phyloP scores from a whole-genome alignment of 64 coral and sea anemone species.

The Pocillopora damicornis region DNA sequence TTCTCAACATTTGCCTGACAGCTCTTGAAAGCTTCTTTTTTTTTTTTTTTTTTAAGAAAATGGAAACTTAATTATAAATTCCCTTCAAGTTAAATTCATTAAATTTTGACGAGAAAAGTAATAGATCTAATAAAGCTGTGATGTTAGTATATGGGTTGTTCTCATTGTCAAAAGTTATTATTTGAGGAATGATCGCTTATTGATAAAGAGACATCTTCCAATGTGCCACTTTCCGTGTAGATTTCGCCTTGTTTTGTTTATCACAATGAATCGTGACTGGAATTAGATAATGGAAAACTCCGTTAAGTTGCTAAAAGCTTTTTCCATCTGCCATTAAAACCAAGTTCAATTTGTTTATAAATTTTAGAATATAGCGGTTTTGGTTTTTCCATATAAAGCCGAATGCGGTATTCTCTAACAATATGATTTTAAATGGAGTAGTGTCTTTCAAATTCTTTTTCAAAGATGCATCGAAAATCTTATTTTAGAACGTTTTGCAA shows the following conservation, averaged over 20 bases:
- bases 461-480: too few relatives aligned
- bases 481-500: too few relatives aligned
- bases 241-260: constrained; percentile 30
- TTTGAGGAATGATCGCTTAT: constrained; percentile 16
- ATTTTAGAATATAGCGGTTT: constrained; percentile 2
- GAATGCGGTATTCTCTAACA: neutral
- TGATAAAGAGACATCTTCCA: constrained; percentile 18
- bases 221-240: neutral
- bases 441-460: too few relatives aligned
- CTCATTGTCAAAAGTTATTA: constrained; percentile 18
- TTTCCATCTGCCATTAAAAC: constrained; percentile 41
- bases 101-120: constrained; percentile 29
- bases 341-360: constrained; percentile 26
- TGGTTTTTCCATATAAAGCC: neutral
- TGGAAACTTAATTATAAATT: neutral
- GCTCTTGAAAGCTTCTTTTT: neutral
- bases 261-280: constrained; percentile 13
- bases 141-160: constrained; percentile 24
- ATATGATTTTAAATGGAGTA: neutral
- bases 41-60: neutral
- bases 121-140: constrained; percentile 18
- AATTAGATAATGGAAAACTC: constrained; percentile 37
- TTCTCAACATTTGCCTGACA: neutral
- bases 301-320: constrained; percentile 27
- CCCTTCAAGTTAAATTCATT: constrained; percentile 5